Evolutionary conservation across 2,113 vertebrate species (phyloP).

Genomic region (Menidia beryllina): DNA sequence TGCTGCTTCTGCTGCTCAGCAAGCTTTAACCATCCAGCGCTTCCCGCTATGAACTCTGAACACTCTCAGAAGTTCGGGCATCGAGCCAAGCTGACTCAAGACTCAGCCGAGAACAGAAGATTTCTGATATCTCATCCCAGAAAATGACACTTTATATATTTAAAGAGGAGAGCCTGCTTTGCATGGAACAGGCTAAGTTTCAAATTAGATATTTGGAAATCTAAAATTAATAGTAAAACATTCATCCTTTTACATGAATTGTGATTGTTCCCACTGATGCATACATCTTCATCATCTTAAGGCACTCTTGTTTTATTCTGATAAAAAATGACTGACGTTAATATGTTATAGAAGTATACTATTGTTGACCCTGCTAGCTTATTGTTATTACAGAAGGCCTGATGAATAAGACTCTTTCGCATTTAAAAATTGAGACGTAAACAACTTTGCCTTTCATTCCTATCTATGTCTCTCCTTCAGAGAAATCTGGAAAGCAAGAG

Average conservation of each 20-base stretch:
- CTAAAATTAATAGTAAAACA: too few species aligned
- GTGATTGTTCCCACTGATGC: too few species aligned
- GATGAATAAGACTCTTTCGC: background rate
- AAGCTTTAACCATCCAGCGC: conserved; percentile 6
- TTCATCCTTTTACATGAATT: too few species aligned
- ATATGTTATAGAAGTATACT: too few species aligned
- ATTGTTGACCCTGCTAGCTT: background rate
- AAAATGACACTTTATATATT: background rate
- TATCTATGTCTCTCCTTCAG: conserved; percentile 23
- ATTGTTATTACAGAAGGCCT: background rate
- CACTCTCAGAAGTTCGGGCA: background rate
- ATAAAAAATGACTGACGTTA: background rate
- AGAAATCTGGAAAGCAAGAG: background rate
- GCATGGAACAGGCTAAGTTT: too few species aligned
- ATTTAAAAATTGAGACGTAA: background rate
- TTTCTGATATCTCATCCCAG: background rate
- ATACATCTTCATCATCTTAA: too few species aligned
- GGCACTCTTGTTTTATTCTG: background rate
- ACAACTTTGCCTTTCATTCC: background rate
- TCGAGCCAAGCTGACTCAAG: background rate
- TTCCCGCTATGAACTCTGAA: background rate
- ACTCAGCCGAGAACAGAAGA: background rate
- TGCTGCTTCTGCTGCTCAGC: conserved; percentile 3
- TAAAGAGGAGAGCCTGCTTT: background rate
- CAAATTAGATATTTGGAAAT: too few species aligned